These are phyloP conservation scores for Danio rerio DNA, from an alignment of 2,113 vertebrate species.

Conservation along the genomic window DNA sequence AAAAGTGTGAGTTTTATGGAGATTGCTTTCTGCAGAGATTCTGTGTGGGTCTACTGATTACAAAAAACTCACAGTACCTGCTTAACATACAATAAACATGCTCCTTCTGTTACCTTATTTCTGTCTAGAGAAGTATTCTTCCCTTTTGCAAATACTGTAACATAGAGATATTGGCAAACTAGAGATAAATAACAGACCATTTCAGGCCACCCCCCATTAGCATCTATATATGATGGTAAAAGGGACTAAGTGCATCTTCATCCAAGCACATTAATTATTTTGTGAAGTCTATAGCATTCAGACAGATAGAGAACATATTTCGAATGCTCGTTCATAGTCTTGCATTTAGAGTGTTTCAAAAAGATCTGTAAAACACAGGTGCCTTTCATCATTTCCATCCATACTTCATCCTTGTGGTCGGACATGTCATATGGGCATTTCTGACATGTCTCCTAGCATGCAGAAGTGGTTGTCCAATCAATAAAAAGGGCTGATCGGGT, in stretches of 20 bases:
- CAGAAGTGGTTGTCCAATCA: constrained; percentile 83
- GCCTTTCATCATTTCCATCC: constrained; percentile 70
- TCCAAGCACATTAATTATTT: constrained; percentile 15
- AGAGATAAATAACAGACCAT: constrained; percentile 27
- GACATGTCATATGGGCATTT: constrained; percentile 75
- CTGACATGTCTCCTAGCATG: constrained; percentile 79
- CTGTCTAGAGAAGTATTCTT: constrained; percentile 1
- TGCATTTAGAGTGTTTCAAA: background rate
- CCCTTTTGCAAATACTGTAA: background rate
- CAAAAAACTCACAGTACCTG: background rate
- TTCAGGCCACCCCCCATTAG: background rate
- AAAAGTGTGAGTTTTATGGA: too few species aligned
- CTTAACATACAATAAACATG: constrained; percentile 50
- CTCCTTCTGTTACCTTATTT: constrained; percentile 38
- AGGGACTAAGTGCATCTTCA: constrained; percentile 6
- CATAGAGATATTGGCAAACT: constrained; percentile 30
- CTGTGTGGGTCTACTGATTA: background rate
- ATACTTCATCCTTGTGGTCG: constrained; percentile 72
- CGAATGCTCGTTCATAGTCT: too few species aligned
- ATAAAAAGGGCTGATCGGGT: constrained; percentile 80
- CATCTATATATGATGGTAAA: constrained; percentile 52
- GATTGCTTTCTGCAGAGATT: too few species aligned
- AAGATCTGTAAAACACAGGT: constrained; percentile 21
- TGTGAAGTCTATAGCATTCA: background rate
- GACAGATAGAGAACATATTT: too few species aligned